Evolutionary conservation across 2,888 invertebrate species (phyloP), one percentile per base, ranked within the genome.

Genomic region (Eurytoma adleriae): DNA sequence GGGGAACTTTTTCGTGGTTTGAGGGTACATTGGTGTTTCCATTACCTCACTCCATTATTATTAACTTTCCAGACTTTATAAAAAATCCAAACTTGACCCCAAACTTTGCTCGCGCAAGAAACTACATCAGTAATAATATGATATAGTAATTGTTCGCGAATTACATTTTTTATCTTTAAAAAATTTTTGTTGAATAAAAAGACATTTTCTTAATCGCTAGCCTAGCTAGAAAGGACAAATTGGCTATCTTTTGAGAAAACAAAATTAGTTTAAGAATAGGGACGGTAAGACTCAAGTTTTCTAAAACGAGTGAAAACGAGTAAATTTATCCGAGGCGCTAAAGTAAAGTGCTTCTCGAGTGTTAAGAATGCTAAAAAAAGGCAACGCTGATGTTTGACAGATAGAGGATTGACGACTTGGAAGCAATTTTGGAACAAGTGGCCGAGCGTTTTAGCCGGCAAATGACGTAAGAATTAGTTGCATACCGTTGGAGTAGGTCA

Each of bases 401-500:
- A 61, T 54, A 12, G 30, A 16, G 14, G 68, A 69, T 67, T 62
- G 69, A 64, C 74, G 57, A 70, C 57, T 79, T 69, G 77, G 27
- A 81, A 71, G 62, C 59, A 78, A 78, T 61, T 73, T 30, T 24
- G 13, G 69, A 64, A 30, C 24, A 7, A 64, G 27, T 24, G 62
- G 59, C 64, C 24, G 59, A 79, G 78, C 84, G 82, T 84, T 84
- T 84, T 79, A 73, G 79, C 80, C 80, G 62, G 54, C 79, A 83
- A 84, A 83, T 82, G 84, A 85, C 83, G 82, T 83, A 81, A 72
- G 81, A 84, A 85, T 83, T 82, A 81, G 81, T 81, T 82, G 81
- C 72, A 82, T 83, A 18, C 83, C 79, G 64, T 62, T 82, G 66
- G 82, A 85, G 84, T 84, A 81, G 85, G 85, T 85, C 85, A 85